A percentile compares a stretch with the other conserved stretches of the same genome.
phyloP scores from a whole-genome alignment of 1,140 invertebrate genomes.

The Aphelenchoides fujianensis region DNA sequence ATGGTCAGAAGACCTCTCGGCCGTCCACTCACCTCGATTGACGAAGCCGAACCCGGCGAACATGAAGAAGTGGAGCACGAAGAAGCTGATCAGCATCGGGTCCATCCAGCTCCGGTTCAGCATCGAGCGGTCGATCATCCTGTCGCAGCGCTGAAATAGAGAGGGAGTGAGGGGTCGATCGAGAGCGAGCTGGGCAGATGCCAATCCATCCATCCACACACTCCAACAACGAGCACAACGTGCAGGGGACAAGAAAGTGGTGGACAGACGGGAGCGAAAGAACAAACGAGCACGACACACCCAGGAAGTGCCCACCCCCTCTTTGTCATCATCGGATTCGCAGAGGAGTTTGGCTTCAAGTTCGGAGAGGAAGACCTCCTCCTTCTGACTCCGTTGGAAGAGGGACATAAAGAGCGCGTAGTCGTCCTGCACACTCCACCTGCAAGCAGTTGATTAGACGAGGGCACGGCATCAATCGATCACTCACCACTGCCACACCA shows the following conservation, averaged over 20 bases:
- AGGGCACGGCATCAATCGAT: too few species aligned
- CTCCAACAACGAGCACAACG: background rate
- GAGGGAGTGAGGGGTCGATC: too few species aligned
- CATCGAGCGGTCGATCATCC: slow-evolving; percentile 32
- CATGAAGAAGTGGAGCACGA: slow-evolving; percentile 33
- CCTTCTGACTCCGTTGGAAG: slow-evolving; percentile 25
- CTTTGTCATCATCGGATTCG: slow-evolving; percentile 34
- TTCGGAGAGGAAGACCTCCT: slow-evolving; percentile 32
- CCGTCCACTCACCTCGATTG: slow-evolving; percentile 31
- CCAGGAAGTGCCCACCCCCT: slow-evolving; percentile 20
- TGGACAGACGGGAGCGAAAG: background rate
- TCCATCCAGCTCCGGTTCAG: slow-evolving; percentile 35
- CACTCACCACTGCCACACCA: slow-evolving; percentile 32
- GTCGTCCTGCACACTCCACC: slow-evolving; percentile 24
- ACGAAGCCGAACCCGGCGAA: slow-evolving; percentile 27
- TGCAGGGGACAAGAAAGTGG: background rate
- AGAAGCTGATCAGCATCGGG: slow-evolving; percentile 24
- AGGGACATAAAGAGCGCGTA: slow-evolving; percentile 28
- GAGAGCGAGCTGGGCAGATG: too few species aligned
- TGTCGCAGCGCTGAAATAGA: slow-evolving; percentile 37
- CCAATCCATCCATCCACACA: background rate
- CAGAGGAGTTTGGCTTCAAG: slow-evolving; percentile 33
- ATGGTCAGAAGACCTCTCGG: background rate
- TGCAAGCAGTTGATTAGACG: too few species aligned
- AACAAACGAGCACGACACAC: slow-evolving; percentile 14